Base-by-base conservation (phyloP, 2,888 invertebrate genomes). In the Plutella xylostella region DNA sequence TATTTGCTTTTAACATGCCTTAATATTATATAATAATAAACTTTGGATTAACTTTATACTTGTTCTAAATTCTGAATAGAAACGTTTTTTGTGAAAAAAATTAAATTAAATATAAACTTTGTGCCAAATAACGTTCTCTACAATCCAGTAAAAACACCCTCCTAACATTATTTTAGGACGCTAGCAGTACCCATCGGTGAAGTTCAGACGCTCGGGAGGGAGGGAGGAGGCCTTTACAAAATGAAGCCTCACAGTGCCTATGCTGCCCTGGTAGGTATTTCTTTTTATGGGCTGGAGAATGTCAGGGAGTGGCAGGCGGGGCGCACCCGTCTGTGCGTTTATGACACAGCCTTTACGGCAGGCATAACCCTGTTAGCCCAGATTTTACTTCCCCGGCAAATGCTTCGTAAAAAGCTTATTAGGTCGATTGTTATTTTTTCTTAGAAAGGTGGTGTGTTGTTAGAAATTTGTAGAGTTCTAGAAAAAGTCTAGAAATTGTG, bases 201-300 rank as follows among this genome's bases (percentile, higher is more conserved):
- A 7, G n/a, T 15, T 25, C 6, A 11, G 30, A 11, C 40, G 20
- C 25, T 18, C 18, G 11, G 30, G 1, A 19, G 12, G 9, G 4
- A 15, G 42, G 39, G 38, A 64, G 70, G 70, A 69, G 73, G 77
- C 80, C 75, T 80, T 77, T 79, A 62, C 62, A 61, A 62, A 61
- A 67, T n/a, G n/a, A n/a, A 63, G 74, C 72, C 69, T 66, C 60
- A n/a, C n/a, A 55, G 62, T 52, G 51, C 60, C 63, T 56, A 72
- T 80, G 75, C 58, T 72, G 58, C 69, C 75, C 80, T 77, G 68
- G 78, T 79, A 72, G 70, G 72, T 72, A 74, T 78, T 77, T 79
- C 77, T 79, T 82, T 82, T 82, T 82, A 82, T 78, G 80, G 76
- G 72, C 72, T 71, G 66, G 67, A 74, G 71, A 80, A 79, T 79